Conservation (phyloP, 2,797 vertebrate genomes). For the Allobates femoralis region DNA sequence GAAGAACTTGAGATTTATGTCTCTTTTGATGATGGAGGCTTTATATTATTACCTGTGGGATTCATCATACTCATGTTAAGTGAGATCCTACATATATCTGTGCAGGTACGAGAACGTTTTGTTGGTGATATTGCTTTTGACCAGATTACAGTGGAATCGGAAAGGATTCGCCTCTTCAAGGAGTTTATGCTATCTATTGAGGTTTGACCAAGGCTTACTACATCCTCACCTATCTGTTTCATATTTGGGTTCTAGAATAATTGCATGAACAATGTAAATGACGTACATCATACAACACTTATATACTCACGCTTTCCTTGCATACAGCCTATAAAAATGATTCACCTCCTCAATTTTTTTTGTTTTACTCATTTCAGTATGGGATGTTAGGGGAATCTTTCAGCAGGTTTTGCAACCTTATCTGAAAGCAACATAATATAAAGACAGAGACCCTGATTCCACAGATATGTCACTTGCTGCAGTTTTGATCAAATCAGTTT, state of each 20-base stretch:
- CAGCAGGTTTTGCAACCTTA: too few relatives aligned
- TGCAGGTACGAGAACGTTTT: conserved; percentile 77
- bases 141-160: conserved; percentile 78
- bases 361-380: too few relatives aligned
- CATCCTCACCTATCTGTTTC: neutral
- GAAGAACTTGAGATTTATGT: too few relatives aligned
- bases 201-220: conserved; percentile 65
- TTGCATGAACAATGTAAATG: neutral
- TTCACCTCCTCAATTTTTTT: neutral
- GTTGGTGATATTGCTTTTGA: conserved; percentile 76
- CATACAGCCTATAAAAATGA: neutral
- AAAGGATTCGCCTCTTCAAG: conserved; percentile 77
- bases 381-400: too few relatives aligned
- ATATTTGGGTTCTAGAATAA: neutral
- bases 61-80: neutral
- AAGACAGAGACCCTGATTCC: too few relatives aligned
- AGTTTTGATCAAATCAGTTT: too few relatives aligned
- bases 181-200: conserved; percentile 76
- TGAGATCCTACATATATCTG: conserved; percentile 29
- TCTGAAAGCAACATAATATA: too few relatives aligned
- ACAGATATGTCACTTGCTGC: too few relatives aligned
- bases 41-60: neutral
- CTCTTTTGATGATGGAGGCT: neutral
- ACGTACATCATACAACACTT: neutral
- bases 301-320: neutral